Evolutionary conservation across 2,113 vertebrate genomes (phyloP).

Genomic region (Cacatua alba): DNA sequence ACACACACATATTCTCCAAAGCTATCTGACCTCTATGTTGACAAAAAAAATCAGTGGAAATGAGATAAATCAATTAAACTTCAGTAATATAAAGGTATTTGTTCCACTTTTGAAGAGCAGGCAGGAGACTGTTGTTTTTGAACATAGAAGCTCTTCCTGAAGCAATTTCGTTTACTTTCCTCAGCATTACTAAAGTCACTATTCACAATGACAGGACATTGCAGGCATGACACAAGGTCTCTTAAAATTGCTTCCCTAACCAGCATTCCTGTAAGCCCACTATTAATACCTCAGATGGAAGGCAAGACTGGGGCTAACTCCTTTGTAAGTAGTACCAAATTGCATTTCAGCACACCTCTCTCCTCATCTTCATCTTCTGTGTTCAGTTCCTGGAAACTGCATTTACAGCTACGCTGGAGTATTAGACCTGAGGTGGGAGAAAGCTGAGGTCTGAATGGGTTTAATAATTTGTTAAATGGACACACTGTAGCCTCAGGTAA

Average conservation of each 20-base stretch:
- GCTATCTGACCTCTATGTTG: not conserved
- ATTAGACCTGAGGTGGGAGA: not conserved
- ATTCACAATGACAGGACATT: constrained; percentile 18
- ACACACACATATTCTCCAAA: not conserved
- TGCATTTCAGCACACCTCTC: not conserved
- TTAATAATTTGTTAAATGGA: not conserved
- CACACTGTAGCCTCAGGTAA: not conserved
- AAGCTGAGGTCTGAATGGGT: not conserved
- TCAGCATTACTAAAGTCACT: not conserved
- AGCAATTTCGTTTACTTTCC: not conserved
- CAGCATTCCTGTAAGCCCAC: not conserved
- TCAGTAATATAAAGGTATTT: not conserved
- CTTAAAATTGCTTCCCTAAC: not conserved
- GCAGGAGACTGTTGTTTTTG: not conserved
- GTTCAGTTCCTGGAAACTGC: not conserved
- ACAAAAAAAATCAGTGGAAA: constrained; percentile 22
- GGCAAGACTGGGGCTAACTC: not conserved
- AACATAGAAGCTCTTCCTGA: constrained; percentile 31
- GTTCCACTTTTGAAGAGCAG: not conserved
- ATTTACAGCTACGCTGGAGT: not conserved
- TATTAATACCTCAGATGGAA: not conserved
- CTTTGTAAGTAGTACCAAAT: not conserved
- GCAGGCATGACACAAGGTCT: not conserved
- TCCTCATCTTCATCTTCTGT: not conserved
- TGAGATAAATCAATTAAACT: not conserved